Base-by-base conservation (phyloP, 1,140 invertebrate species). In the Cryptotermes secundus region DNA sequence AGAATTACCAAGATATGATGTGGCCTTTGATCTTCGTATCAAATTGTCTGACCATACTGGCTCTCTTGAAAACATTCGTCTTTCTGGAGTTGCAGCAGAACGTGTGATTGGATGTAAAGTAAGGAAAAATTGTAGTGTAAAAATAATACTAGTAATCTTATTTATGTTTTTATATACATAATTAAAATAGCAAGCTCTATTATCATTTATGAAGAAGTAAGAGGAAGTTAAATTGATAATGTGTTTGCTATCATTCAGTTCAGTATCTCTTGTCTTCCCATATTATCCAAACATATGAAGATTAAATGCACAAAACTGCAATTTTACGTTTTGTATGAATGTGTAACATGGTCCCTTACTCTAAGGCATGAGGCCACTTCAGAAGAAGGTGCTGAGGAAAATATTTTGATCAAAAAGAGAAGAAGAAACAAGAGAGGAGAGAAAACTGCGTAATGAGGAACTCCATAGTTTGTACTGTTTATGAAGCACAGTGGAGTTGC, bases 41-140 rank as follows among this genome's bases (percentile, higher is more conserved):
- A 88, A 88, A 6, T 84, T 93, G 10, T 88, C 89, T 7, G 92
- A 93, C 89, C 92, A 92, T 65, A 92, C 92, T 34, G 92, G 91
- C 12, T 90, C 89, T 26, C 85, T 93, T 26, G 53, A 87, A 0
- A 90, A 91, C 83, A 89, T 90, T 80, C 88, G 90, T 59, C 86
- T 93, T 10, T 89, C 87, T 81, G 90, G 90, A 72, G 85, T 83
- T 7, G 86, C 88, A 35, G 92, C 92, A 1, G 90, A 91, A 86
- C 87, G 86, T 31, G 86, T 91, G 9, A 86, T 91, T 79, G 86
- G 87, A 49, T 88, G 88, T 85, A 87, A 85, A 80, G 88, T 91
- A 88, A 87, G 85, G 86, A 84, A 22, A 49, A 49, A 0, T 45
- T 12, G 1, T 12, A 14, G 35, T n/a, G 1, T 36, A 82, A 2